Conservation (phyloP, 1,140 invertebrate species). For the Theocolax elegans region DNA sequence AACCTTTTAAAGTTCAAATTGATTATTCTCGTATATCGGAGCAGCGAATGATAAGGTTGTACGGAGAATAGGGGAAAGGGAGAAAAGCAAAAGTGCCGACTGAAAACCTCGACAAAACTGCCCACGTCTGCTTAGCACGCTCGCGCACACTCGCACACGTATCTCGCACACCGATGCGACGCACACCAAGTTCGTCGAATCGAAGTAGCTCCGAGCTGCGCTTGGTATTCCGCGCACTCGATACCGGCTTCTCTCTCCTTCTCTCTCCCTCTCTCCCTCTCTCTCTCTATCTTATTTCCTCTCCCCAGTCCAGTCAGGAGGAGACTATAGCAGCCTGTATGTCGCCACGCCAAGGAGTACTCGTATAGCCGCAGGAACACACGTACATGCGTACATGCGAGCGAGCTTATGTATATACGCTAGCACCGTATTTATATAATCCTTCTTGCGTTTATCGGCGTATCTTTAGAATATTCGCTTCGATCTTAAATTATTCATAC, state of each 20-base stretch:
- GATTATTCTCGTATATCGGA: too few relatives aligned
- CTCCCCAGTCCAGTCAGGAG: not conserved
- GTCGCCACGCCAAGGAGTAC: slow-evolving; percentile 24
- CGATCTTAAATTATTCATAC: too few relatives aligned
- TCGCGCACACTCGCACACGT: not conserved
- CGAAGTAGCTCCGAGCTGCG: not conserved
- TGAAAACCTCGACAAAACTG: not conserved
- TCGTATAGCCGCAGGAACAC: not conserved
- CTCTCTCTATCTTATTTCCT: not conserved
- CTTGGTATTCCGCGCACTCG: slow-evolving; percentile 19
- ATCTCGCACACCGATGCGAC: not conserved
- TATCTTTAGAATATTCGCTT: too few relatives aligned
- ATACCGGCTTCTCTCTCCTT: not conserved
- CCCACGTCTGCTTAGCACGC: not conserved
- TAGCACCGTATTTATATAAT: too few relatives aligned
- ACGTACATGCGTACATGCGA: not conserved
- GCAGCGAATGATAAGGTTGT: too few relatives aligned
- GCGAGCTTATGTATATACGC: not conserved
- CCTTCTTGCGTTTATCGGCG: too few relatives aligned
- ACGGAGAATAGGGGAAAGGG: not conserved
- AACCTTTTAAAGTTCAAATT: too few relatives aligned
- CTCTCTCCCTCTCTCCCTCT: not conserved
- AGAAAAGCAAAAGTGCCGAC: slow-evolving; percentile 20
- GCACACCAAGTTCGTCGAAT: not conserved
- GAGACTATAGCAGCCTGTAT: slow-evolving; percentile 3